phyloP scores from a whole-genome alignment of 2,113 vertebrate species.

The Dendrocopos noguchii region DNA sequence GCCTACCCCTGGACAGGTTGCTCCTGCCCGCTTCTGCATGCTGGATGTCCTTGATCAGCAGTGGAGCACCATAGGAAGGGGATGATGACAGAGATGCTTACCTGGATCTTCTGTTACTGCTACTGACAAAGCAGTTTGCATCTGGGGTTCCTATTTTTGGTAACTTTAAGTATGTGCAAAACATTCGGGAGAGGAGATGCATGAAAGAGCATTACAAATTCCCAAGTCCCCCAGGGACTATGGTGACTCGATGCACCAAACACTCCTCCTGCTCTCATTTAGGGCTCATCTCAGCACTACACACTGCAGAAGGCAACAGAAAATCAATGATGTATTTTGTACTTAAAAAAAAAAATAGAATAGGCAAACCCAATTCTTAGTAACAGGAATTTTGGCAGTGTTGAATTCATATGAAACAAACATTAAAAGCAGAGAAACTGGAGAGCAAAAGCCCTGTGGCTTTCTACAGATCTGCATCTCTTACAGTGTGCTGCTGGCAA shows the following conservation, averaged over 20 bases:
- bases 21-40: neutral
- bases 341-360: neutral
- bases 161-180: neutral
- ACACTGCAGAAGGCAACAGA: neutral
- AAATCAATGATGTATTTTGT: neutral
- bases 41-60: rapidly evolving
- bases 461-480: neutral
- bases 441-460: neutral
- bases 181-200: neutral
- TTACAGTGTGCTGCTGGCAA: neutral
- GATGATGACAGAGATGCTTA: neutral
- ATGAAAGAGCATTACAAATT: neutral
- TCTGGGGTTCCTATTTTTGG: neutral
- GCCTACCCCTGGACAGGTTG: neutral
- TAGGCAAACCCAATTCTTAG: neutral
- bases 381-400: neutral
- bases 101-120: neutral
- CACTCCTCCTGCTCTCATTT: neutral
- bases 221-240: rapidly evolving
- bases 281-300: neutral
- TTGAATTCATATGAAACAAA: neutral
- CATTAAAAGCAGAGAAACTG: neutral
- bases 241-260: neutral
- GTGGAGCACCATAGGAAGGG: neutral
- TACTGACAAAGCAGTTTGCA: neutral